These are phyloP conservation scores for Hydractinia symbiolongicarpus DNA, from an alignment of 30 jellyfish, hydroid and myxozoan genomes.

Conservation along the genomic window DNA sequence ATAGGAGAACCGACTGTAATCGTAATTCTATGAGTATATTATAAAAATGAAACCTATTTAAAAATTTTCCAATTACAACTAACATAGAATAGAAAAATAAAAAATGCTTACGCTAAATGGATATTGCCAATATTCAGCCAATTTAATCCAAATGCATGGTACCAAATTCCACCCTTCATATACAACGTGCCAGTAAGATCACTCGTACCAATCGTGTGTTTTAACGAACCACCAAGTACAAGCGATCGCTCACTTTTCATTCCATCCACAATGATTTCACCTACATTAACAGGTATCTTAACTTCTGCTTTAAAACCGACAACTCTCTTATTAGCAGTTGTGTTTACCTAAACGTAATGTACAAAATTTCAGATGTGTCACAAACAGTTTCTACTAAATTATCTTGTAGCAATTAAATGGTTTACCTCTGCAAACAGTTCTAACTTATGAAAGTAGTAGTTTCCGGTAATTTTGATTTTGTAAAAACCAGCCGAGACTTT, in stretches of 20 bases:
- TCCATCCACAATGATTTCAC: constrained; percentile 82
- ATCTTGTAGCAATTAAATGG: not conserved
- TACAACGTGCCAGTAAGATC: constrained; percentile 67
- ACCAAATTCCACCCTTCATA: constrained; percentile 95
- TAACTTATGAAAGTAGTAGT: constrained; percentile 49
- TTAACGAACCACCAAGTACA: constrained; percentile 72
- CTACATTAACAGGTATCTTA: constrained; percentile 67
- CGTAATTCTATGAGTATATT: constrained; percentile 43
- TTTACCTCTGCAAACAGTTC: constrained; percentile 78
- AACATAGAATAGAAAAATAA: not conserved
- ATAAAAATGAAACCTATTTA: not conserved
- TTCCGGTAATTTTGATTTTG: constrained; percentile 57
- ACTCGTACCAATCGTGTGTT: constrained; percentile 59
- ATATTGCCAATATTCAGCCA: constrained; percentile 96
- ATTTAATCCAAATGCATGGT: constrained; percentile 83
- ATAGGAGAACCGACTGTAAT: constrained; percentile 58
- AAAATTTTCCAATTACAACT: not conserved
- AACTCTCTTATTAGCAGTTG: constrained; percentile 46
- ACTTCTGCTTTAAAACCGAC: constrained; percentile 82
- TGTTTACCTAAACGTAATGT: constrained; percentile 45
- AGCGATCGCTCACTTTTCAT: constrained; percentile 41
- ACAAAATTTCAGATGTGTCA: not conserved
- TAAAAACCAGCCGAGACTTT: constrained; percentile 88
- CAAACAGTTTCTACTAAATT: not conserved
- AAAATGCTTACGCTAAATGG: constrained; percentile 58